A percentile compares a stretch with the other conserved stretches of the same genome.
These are phyloP conservation scores for Eulemur macaco DNA, from an alignment of 2,113 vertebrate species.

Conservation along the genomic window DNA sequence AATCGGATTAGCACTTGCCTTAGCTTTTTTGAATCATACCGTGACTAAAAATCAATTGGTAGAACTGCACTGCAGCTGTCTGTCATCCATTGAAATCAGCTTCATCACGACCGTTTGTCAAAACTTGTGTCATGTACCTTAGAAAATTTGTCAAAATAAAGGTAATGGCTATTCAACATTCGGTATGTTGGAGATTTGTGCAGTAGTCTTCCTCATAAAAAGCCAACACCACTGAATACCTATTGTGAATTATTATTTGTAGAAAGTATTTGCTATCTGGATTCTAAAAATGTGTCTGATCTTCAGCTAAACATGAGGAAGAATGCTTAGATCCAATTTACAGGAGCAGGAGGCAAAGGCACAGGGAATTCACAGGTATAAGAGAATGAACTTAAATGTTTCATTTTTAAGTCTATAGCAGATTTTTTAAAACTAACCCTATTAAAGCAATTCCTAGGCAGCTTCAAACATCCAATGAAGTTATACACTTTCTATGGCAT, in stretches of 20 bases:
- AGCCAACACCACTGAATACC: background rate
- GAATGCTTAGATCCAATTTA: background rate
- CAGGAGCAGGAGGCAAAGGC: background rate
- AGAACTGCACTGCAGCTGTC: conserved; percentile 56
- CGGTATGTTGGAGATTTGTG: conserved; percentile 28
- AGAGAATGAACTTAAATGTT: background rate
- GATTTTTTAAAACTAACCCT: background rate
- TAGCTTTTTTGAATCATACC: background rate
- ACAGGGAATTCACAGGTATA: background rate
- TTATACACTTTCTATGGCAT: background rate
- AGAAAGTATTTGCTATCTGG: background rate
- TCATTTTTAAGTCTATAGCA: background rate
- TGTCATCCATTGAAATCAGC: conserved; percentile 69
- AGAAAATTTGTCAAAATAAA: conserved; percentile 79
- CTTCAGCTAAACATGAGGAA: background rate
- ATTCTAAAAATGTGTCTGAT: background rate
- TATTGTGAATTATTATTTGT: background rate
- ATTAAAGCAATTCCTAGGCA: background rate
- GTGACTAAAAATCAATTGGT: conserved; percentile 67
- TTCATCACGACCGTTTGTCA: conserved; percentile 69
- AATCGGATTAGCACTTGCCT: conserved; percentile 17
- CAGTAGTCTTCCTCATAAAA: conserved; percentile 38
- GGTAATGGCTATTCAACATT: conserved; percentile 63
- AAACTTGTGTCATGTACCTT: conserved; percentile 65
- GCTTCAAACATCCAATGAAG: background rate